Evolutionary conservation across 37 sponge, comb jelly and placozoan species (phyloP).

Genomic region (Cladorhizidae sp.): DNA sequence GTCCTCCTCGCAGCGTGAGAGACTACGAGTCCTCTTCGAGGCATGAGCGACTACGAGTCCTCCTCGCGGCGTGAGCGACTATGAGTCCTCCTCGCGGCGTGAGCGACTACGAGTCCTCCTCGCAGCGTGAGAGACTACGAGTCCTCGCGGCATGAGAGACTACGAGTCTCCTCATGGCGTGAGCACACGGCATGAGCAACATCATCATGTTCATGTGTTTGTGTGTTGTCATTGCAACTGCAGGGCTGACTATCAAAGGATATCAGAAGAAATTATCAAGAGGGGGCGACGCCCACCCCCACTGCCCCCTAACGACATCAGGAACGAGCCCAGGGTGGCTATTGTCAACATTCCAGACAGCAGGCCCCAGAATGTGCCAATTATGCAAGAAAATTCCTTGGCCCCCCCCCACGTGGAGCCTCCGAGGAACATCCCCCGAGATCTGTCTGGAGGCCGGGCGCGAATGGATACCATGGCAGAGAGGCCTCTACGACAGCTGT

Average conservation of each 20-base stretch:
- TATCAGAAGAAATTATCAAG: constrained; percentile 47
- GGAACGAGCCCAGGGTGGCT: background rate
- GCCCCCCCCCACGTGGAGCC: background rate
- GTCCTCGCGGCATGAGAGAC: no score
- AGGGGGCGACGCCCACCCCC: constrained; percentile 19
- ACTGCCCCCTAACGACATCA: background rate
- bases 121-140: no score
- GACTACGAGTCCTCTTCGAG: no score
- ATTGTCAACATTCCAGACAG: background rate
- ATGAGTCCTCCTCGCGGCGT: no score
- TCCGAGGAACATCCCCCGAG: constrained; percentile 12
- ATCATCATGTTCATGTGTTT: background rate
- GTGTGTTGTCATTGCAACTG: background rate
- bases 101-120: no score
- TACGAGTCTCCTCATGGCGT: no score
- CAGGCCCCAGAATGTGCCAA: background rate
- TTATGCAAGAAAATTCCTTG: background rate
- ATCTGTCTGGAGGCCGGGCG: background rate
- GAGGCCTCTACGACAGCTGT: background rate
- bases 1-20: no score
- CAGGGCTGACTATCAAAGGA: constrained; percentile 58
- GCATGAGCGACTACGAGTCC: no score
- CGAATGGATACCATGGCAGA: constrained; percentile 3
- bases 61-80: no score
- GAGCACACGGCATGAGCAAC: no score